These are phyloP conservation scores for Drosophila neocordata DNA, from an alignment of 1,140 invertebrate genomes.

Conservation along the genomic window DNA sequence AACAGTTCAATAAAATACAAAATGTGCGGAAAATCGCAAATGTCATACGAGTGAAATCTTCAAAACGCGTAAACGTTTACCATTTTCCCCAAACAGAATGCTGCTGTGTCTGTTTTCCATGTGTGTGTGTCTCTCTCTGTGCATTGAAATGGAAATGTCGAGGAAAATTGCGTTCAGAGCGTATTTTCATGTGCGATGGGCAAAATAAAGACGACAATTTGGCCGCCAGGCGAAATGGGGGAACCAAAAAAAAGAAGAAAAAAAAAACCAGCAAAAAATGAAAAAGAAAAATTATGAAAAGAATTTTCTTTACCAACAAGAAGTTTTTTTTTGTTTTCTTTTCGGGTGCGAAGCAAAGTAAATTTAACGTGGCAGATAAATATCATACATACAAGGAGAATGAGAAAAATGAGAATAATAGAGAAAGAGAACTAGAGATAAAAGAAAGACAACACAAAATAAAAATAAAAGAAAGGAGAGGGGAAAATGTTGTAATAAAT, in stretches of 20 bases:
- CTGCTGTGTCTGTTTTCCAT: slow-evolving; percentile 23
- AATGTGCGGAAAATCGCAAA: slow-evolving; percentile 82
- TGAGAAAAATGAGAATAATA: slow-evolving; percentile 52
- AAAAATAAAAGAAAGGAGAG: neutral
- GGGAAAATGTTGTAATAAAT: slow-evolving; percentile 73
- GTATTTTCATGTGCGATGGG: slow-evolving; percentile 60
- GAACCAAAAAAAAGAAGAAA: neutral
- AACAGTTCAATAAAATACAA: slow-evolving; percentile 81
- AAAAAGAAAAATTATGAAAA: slow-evolving; percentile 70
- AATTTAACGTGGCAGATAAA: slow-evolving; percentile 79
- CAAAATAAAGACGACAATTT: slow-evolving; percentile 79
- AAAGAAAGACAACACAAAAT: neutral
- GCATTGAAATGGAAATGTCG: slow-evolving; percentile 74
- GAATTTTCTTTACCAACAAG: slow-evolving; percentile 21
- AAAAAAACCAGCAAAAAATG: slow-evolving; percentile 59
- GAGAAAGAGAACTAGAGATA: neutral
- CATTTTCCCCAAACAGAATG: slow-evolving; percentile 45
- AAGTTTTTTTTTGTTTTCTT: slow-evolving; percentile 17
- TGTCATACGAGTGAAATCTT: slow-evolving; percentile 72
- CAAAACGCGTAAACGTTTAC: slow-evolving; percentile 61
- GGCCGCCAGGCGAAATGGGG: slow-evolving; percentile 62
- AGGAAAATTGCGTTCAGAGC: slow-evolving; percentile 62
- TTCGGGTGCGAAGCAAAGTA: slow-evolving; percentile 50
- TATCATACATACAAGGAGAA: slow-evolving; percentile 63
- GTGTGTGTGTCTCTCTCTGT: slow-evolving; percentile 34